These are phyloP conservation scores for Coenobita brevimanus DNA, from an alignment of 1,140 invertebrate genomes.

Conservation along the genomic window DNA sequence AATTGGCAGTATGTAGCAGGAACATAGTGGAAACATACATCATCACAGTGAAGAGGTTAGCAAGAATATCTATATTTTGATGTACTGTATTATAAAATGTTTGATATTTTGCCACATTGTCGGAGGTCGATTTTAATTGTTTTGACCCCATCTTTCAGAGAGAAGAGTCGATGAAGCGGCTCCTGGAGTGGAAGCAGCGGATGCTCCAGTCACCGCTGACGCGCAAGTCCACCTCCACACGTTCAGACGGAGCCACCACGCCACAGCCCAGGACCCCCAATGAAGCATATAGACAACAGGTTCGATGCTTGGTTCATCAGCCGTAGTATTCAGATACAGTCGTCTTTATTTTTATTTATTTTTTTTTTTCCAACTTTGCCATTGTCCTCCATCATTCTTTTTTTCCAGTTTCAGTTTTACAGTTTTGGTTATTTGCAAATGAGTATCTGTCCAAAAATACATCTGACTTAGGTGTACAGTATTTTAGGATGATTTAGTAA, in stretches of 20 bases:
- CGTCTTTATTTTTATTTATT: background rate
- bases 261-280: conserved; percentile 40
- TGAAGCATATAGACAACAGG: conserved; percentile 57
- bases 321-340: background rate
- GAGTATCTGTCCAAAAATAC: too few relatives aligned
- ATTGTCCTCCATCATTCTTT: too few relatives aligned
- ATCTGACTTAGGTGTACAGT: too few relatives aligned
- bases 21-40: too few relatives aligned
- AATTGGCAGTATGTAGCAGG: too few relatives aligned
- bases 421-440: too few relatives aligned
- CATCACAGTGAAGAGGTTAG: too few relatives aligned
- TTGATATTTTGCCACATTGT: background rate
- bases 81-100: too few relatives aligned
- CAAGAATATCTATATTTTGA: too few relatives aligned
- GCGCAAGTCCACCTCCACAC: conserved; percentile 78
- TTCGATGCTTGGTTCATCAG: conserved; percentile 8
- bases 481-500: too few relatives aligned
- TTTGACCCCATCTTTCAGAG: conserved; percentile 75
- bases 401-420: too few relatives aligned
- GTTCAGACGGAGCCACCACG: conserved; percentile 37
- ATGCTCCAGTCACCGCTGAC: conserved; percentile 92
- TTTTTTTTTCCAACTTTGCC: too few relatives aligned
- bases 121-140: background rate
- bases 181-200: conserved; percentile 93
- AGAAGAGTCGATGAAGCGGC: conserved; percentile 92